These are phyloP conservation scores for Julus scanicus DNA, from an alignment of 2,888 invertebrate genomes.

Conservation along the genomic window DNA sequence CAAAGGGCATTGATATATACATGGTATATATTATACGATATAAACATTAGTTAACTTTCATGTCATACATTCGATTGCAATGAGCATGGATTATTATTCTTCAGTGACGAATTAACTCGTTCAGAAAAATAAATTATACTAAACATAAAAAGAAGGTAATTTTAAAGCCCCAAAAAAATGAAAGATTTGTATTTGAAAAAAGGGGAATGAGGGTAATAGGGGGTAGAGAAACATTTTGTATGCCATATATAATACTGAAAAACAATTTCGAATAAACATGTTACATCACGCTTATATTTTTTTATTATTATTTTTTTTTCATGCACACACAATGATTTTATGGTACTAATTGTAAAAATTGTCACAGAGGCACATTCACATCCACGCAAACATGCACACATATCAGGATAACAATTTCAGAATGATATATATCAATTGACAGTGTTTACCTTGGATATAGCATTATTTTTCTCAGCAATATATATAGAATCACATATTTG, in stretches of 20 bases:
- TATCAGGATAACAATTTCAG: neutral
- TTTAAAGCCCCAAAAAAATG: neutral
- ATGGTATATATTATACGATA: conserved; percentile 11
- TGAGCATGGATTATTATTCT: neutral
- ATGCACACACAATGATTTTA: neutral
- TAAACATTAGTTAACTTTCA: neutral
- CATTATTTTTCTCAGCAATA: conserved; percentile 2
- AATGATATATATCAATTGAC: conserved; percentile 11
- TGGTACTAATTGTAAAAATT: conserved; percentile 19
- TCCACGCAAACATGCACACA: neutral
- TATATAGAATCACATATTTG: conserved; percentile 9
- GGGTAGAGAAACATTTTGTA: neutral
- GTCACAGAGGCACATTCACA: conserved; percentile 11
- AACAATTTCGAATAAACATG: neutral
- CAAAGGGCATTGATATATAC: neutral
- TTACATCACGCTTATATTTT: neutral
- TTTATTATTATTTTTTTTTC: no score
- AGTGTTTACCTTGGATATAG: neutral
- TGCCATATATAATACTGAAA: neutral
- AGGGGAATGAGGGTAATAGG: neutral
- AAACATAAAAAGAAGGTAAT: neutral
- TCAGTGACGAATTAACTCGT: neutral
- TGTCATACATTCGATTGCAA: neutral
- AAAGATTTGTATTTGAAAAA: neutral
- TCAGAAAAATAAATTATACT: neutral